These are phyloP conservation scores for Meteorus colon DNA, from an alignment of 2,888 invertebrate genomes.

Conservation along the genomic window DNA sequence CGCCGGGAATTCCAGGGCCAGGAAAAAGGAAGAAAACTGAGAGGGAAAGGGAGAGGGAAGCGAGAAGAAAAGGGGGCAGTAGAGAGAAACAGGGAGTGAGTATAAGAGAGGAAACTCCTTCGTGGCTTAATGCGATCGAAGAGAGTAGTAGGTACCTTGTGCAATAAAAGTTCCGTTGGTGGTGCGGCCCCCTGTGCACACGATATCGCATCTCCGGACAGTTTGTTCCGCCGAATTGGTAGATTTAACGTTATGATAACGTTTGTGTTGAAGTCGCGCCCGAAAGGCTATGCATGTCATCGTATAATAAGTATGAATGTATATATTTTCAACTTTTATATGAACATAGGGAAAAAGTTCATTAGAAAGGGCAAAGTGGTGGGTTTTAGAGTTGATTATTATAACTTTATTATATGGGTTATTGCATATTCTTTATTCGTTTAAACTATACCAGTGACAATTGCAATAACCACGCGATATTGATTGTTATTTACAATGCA, in stretches of 20 bases:
- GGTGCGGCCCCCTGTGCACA: constrained; percentile 21
- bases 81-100: constrained; percentile 3
- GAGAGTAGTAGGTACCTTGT: constrained; percentile 43
- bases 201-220: constrained; percentile 51
- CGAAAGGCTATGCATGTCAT: constrained; percentile 8
- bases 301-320: not conserved
- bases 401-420: not conserved
- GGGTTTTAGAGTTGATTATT: not conserved
- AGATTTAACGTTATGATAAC: constrained; percentile 60
- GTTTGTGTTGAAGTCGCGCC: constrained; percentile 47
- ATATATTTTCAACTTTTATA: not conserved
- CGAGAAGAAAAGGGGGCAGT: not conserved
- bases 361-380: not conserved
- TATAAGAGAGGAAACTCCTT: constrained; percentile 42
- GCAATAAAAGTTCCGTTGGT: constrained; percentile 50
- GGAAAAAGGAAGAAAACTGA: not conserved
- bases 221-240: constrained; percentile 52
- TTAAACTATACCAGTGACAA: constrained; percentile 13
- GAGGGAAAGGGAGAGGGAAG: not conserved
- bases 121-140: constrained; percentile 54
- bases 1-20: constrained; percentile 35
- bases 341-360: not conserved
- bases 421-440: not conserved
- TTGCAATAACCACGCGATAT: constrained; percentile 22
- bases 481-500: constrained; percentile 27